A percentile compares a stretch with the other conserved stretches of the same genome.
phyloP scores from a whole-genome alignment of 2,888 invertebrate species.

The Mythimna loreyi region DNA sequence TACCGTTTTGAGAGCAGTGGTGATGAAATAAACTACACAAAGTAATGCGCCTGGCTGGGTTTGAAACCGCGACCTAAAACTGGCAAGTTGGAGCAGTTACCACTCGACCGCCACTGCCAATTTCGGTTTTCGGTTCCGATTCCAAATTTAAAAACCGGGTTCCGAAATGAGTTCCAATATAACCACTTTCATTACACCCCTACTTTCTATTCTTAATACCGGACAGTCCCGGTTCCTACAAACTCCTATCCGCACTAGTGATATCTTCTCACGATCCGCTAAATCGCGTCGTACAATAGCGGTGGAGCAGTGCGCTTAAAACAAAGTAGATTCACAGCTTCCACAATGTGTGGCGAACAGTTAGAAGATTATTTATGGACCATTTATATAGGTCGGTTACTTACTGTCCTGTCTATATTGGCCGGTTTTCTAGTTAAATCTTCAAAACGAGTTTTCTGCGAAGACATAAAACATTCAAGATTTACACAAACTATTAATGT shows the following conservation, averaged over 20 bases:
- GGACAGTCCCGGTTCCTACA: constrained; percentile 22
- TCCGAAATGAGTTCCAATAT: too few relatives aligned
- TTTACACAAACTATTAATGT: too few relatives aligned
- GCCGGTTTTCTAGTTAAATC: constrained; percentile 5
- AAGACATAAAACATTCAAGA: too few relatives aligned
- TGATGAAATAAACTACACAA: too few relatives aligned
- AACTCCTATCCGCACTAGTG: constrained; percentile 67
- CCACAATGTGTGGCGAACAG: constrained; percentile 66
- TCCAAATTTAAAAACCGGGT: too few relatives aligned
- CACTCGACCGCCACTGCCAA: too few relatives aligned
- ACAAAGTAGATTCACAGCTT: constrained; percentile 74
- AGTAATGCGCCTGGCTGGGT: too few relatives aligned
- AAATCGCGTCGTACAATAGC: constrained; percentile 80
- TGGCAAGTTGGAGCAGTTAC: too few relatives aligned
- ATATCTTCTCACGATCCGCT: constrained; percentile 84
- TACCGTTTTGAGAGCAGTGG: too few relatives aligned
- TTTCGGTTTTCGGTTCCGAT: too few relatives aligned
- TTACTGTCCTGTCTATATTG: constrained; percentile 21
- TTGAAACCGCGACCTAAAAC: too few relatives aligned
- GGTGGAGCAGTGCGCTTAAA: constrained; percentile 66
- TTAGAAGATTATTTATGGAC: constrained; percentile 63
- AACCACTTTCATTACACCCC: too few relatives aligned
- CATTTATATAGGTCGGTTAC: constrained; percentile 59
- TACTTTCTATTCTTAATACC: background rate
- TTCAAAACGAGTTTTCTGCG: background rate